Evolutionary conservation across 2,113 vertebrate genomes (phyloP), one percentile per base, ranked within the genome.

Genomic region (Oncorhynchus keta): DNA sequence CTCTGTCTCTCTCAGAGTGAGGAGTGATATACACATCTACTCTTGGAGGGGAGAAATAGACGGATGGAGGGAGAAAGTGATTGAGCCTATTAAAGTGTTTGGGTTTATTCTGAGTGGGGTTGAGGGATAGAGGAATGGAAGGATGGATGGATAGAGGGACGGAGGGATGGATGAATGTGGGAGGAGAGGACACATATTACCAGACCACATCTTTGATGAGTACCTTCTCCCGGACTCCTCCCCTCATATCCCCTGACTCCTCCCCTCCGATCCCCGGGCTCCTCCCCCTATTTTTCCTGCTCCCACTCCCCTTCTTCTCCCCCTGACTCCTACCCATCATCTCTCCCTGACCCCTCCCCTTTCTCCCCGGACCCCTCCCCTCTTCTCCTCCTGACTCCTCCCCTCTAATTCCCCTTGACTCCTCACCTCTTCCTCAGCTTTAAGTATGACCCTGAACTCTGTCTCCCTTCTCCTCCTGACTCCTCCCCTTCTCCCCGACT

Each of bases 21-120:
- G 16, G 59, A 2, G 61, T 76, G 80, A 86, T 80, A 82, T 59
- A 71, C 73, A 74, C 45, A 77, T 79, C 67, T 77, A 79, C 65
- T 28, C 68, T 11, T 14, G 32, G 16, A 68, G 67, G 67, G 32
- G 67, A 7, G 18, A 14, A 26, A 68, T 68, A 45, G 67, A 68
- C 3, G 32, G 28, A 68, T 68, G 39, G 67, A 68, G 32, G 32
- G 28, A 28, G 28, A 68, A 30, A 39, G 35, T 7, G 32, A 35
- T 35, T 28, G 65, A 67, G 28, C 2, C 35, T 8, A 39, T 39
- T 39, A 8, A 39, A 39, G 35, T 39, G 35, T 39, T 39, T 39
- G 35, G 1, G 6, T 28, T 28, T 28, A 28, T 28, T 28, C 28
- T 28, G 28, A 28, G 28, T 39, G 35, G 6, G 6, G 28, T 28